These are phyloP conservation scores for Andricus grossulariae DNA, from an alignment of 1,140 invertebrate genomes.

Conservation along the genomic window DNA sequence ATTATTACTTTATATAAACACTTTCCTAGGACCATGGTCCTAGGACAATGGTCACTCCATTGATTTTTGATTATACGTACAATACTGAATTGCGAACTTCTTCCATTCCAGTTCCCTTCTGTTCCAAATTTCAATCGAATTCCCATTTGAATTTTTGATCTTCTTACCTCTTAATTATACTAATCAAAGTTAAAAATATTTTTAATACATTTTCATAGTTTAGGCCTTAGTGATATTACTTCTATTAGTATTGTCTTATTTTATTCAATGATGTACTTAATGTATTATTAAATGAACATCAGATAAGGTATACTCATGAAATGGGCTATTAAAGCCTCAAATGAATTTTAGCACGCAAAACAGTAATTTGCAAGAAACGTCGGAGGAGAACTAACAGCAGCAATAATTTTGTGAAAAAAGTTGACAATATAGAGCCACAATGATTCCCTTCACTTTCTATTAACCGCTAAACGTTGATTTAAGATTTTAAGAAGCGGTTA, in stretches of 20 bases:
- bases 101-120: background rate
- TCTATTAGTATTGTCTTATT: background rate
- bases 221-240: no score
- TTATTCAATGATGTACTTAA: background rate
- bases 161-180: no score
- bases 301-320: slow-evolving; percentile 5
- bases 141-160: background rate
- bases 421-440: background rate
- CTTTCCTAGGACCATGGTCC: slow-evolving; percentile 37
- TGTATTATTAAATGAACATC: slow-evolving; percentile 19
- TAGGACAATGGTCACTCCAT: background rate
- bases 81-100: background rate
- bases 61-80: background rate
- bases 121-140: background rate
- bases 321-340: slow-evolving; percentile 10
- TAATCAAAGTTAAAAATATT: no score
- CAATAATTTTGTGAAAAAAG: slow-evolving; percentile 19
- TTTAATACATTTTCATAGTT: no score
- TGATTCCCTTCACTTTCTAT: slow-evolving; percentile 29
- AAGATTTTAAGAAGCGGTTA: slow-evolving; percentile 58
- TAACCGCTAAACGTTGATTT: slow-evolving; percentile 61
- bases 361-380: slow-evolving; percentile 16
- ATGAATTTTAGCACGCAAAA: slow-evolving; percentile 14
- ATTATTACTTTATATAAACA: slow-evolving; percentile 57
- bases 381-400: background rate